Conservation (phyloP, 1,140 invertebrate genomes). For the Magallana gigas region DNA sequence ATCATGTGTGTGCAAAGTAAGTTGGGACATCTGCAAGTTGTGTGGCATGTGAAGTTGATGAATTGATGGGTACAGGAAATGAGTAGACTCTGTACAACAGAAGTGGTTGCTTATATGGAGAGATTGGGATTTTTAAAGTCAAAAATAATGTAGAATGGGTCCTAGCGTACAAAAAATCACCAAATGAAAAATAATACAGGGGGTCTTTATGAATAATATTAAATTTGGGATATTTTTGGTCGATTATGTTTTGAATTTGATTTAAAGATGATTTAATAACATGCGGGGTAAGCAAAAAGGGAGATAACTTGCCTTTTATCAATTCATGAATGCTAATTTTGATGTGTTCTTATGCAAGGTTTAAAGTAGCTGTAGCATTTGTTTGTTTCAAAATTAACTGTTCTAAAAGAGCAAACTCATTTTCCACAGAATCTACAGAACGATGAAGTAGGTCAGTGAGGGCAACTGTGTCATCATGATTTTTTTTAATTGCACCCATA, state of each 20-base stretch:
- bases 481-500: slow-evolving; percentile 28
- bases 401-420: no score
- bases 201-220: no score
- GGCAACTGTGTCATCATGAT: background rate
- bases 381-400: slow-evolving; percentile 6
- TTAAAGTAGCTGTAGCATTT: slow-evolving; percentile 7
- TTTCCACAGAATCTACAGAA: no score
- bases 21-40: slow-evolving; percentile 35
- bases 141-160: background rate
- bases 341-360: slow-evolving; percentile 27
- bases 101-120: no score
- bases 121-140: background rate
- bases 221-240: background rate
- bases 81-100: slow-evolving; percentile 43
- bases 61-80: slow-evolving; percentile 41
- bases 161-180: no score
- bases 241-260: slow-evolving; percentile 26
- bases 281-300: slow-evolving; percentile 32
- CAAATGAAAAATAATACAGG: no score
- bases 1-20: slow-evolving; percentile 5
- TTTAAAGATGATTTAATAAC: slow-evolving; percentile 16
- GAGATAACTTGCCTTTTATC: slow-evolving; percentile 37
- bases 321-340: slow-evolving; percentile 41
- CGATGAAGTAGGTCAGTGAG: background rate
- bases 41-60: slow-evolving; percentile 39